phyloP scores from a whole-genome alignment of 2,113 vertebrate species.

The Cyprinodon brontotheroides region DNA sequence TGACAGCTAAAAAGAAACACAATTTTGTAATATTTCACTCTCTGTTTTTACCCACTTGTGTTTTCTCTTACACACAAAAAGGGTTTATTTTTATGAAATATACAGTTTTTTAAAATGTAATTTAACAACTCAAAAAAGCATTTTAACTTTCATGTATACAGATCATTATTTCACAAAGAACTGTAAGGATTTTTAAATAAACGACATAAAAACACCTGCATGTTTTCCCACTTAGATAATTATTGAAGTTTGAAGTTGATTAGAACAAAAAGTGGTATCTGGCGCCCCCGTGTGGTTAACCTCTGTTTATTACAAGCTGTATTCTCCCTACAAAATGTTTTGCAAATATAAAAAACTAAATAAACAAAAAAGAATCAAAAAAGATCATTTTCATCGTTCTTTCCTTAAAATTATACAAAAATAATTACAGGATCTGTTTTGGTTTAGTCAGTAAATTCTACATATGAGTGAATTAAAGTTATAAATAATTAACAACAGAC shows the following conservation, averaged over 20 bases:
- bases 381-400: background rate
- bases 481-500: background rate
- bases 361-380: background rate
- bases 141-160: background rate
- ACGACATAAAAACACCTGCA: background rate
- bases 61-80: too few relatives aligned
- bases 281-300: constrained; percentile 6
- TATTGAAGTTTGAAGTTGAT: background rate
- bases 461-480: background rate
- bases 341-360: background rate
- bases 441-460: background rate
- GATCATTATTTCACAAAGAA: background rate
- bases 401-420: background rate
- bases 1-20: too few relatives aligned
- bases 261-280: background rate
- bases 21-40: too few relatives aligned
- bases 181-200: background rate
- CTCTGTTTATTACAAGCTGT: background rate
- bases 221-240: background rate
- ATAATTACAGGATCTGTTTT: background rate
- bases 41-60: too few relatives aligned
- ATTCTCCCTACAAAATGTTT: background rate
- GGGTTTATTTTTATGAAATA: too few relatives aligned
- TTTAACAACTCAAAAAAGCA: too few relatives aligned
- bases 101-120: too few relatives aligned